These are phyloP conservation scores for Paralvinella palmiformis DNA, from an alignment of 1,140 invertebrate species.

Conservation along the genomic window DNA sequence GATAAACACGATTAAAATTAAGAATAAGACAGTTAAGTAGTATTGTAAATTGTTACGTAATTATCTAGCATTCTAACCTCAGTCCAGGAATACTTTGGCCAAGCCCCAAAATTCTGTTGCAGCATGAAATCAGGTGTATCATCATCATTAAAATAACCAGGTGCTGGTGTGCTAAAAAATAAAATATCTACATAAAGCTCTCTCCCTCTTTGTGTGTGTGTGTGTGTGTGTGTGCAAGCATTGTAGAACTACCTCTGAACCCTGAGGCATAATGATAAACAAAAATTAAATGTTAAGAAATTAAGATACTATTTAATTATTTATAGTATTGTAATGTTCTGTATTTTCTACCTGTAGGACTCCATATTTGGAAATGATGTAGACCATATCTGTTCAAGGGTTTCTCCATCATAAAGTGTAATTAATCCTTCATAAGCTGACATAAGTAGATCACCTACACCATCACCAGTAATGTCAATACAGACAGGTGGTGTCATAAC, in stretches of 20 bases:
- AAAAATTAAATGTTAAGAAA: background rate
- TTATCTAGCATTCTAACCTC: too few species aligned
- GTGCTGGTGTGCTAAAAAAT: constrained; percentile 36
- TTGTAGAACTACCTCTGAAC: background rate
- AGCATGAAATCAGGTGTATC: constrained; percentile 41
- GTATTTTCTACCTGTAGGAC: constrained; percentile 21
- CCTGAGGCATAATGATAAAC: background rate
- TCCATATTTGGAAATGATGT: constrained; percentile 27
- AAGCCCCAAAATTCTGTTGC: constrained; percentile 32
- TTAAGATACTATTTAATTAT: background rate
- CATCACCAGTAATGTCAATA: constrained; percentile 37
- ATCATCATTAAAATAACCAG: constrained; percentile 46
- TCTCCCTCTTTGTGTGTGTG: background rate
- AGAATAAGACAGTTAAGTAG: too few species aligned
- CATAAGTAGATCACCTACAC: constrained; percentile 36
- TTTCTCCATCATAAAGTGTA: constrained; percentile 34
- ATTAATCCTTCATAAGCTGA: constrained; percentile 33
- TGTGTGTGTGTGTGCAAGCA: background rate
- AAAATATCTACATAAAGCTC: background rate
- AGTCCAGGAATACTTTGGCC: constrained; percentile 37
- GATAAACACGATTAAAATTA: too few species aligned
- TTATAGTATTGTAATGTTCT: background rate
- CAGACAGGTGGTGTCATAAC: constrained; percentile 41
- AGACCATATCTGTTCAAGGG: constrained; percentile 31
- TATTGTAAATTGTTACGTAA: too few species aligned